Percentiles rank a stretch among this genome's conserved stretches.
Conservation (phyloP, 2,113 vertebrate genomes). For the Colius striatus region DNA sequence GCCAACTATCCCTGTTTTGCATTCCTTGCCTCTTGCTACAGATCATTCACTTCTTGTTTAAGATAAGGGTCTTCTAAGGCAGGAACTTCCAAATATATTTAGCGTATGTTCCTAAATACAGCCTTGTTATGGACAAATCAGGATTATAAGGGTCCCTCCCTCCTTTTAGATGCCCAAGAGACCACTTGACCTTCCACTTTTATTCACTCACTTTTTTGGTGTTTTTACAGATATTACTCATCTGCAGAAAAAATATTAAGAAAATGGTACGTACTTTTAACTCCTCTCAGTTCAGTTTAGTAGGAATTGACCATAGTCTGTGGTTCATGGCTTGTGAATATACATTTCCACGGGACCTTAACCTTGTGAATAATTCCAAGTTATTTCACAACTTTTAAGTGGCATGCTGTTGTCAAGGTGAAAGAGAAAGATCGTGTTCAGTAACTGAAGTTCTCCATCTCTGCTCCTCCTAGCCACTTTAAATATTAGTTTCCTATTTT, state of each 20-base stretch:
- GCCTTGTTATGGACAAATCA: neutral
- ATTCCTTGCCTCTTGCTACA: neutral
- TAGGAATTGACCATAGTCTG: neutral
- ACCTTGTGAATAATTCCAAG: neutral
- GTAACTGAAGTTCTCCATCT: neutral
- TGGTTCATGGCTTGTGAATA: neutral
- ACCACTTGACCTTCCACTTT: neutral
- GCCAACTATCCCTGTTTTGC: neutral
- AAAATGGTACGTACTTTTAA: neutral
- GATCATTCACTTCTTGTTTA: conserved; percentile 20
- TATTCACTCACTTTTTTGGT: neutral
- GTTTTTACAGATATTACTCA: neutral
- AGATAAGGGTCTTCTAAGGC: neutral
- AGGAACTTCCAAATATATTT: neutral
- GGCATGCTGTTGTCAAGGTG: neutral
- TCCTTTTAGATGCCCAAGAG: neutral
- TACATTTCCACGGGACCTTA: neutral
- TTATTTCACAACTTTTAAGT: neutral
- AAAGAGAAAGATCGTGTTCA: neutral
- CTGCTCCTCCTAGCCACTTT: neutral
- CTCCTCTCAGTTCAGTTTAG: neutral
- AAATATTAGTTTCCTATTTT: neutral
- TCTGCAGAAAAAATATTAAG: neutral
- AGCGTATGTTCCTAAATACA: neutral
- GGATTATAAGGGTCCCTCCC: neutral